A percentile compares a stretch with the other conserved stretches of the same genome.
phyloP scores from a whole-genome alignment of 2,888 invertebrate species.

The Ichneumoninae sp. region DNA sequence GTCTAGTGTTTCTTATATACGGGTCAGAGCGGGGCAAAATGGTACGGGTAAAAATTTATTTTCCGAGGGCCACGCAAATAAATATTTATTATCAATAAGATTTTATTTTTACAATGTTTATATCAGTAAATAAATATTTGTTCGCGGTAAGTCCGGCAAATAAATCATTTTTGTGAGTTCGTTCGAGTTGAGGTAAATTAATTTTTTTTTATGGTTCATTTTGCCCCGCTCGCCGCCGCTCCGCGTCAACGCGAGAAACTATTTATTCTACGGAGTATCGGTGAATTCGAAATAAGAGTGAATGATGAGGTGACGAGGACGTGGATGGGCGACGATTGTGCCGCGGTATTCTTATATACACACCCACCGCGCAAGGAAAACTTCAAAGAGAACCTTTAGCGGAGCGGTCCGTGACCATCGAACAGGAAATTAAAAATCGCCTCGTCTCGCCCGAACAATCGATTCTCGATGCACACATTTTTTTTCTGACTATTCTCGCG shows the following conservation, averaged over 20 bases:
- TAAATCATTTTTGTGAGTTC: background rate
- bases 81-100: background rate
- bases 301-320: slow-evolving; percentile 61
- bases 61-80: too few relatives aligned
- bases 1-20: background rate
- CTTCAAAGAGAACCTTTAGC: slow-evolving; percentile 60
- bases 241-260: background rate
- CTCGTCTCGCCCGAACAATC: slow-evolving; percentile 67
- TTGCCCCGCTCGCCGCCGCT: background rate
- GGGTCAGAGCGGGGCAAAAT: background rate
- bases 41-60: too few relatives aligned
- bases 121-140: background rate
- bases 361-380: slow-evolving; percentile 43
- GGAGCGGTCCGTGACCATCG: slow-evolving; percentile 69
- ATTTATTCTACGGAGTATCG: slow-evolving; percentile 25
- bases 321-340: slow-evolving; percentile 36
- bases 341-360: background rate
- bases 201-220: background rate
- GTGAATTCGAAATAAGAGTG: slow-evolving; percentile 58
- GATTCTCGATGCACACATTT: slow-evolving; percentile 67
- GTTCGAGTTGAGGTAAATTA: background rate
- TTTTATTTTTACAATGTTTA: background rate
- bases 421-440: slow-evolving; percentile 76
- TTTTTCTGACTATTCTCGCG: slow-evolving; percentile 42
- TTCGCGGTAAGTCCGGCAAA: background rate